Base-by-base conservation (phyloP, 2,113 vertebrate genomes). In the Labeo rohita region DNA sequence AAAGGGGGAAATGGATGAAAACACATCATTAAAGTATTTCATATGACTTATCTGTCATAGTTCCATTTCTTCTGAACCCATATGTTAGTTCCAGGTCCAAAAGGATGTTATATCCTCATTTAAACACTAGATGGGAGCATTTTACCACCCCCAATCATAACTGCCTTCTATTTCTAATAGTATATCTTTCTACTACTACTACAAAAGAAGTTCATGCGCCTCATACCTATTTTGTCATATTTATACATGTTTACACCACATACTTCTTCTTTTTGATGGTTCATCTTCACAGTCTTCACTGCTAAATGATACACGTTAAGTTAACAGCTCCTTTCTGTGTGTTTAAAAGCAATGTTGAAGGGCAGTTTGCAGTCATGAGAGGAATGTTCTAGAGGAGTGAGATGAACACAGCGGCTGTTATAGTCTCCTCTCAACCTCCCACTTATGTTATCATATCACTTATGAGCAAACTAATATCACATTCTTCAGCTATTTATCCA, bases 321-420 rank as follows among this genome's bases (percentile, higher is more conserved):
- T 59, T 59, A 59, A 21, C 6, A 3, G 8, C 21, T 47, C 43
- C 23, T 76, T 34, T 76, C 49, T 76, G 23, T 28, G 73, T 49
- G 45, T 75, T 75, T 47, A 74, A 74, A 28, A 47, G 43, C 1
- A 11, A 50, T 49, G 73, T 28, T 75, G 34, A 43, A 79, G 47
- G 56, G 65, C 54, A 80, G 75, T 66, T 72, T n/a, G 10, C 50
- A 50, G 66, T 74, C 56, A 80, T n/a, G 66, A 80, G 66, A 36
- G 28, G 50, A 63, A 72, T 36, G 52, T 34, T 86, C 43, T 66
- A 43, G 80, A 82, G 84, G 86, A 80, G 82, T 82, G n/a, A 68
- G 49, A 28, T 66, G 11, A 74, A 39, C 23, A 56, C 45, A 39
- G 63, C 4, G 43, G 5, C 83, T 75, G 34, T 45, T 70, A 59